phyloP scores from a whole-genome alignment of 2,888 invertebrate species.

The Stramonita haemastoma region DNA sequence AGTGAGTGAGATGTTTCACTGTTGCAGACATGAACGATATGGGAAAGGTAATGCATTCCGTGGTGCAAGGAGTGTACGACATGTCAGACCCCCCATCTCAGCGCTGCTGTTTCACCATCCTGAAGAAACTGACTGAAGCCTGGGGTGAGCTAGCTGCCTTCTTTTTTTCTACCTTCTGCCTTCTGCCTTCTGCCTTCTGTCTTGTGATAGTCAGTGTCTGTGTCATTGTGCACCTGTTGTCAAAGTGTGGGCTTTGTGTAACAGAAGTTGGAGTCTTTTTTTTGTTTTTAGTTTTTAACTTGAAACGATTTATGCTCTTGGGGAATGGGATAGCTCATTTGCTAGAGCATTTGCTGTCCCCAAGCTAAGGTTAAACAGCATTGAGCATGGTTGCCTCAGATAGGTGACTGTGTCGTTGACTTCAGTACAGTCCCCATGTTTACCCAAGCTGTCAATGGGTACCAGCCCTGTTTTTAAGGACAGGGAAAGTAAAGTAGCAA shows the following conservation, averaged over 20 bases:
- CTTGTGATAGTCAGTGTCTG: background rate
- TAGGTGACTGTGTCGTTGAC: too few relatives aligned
- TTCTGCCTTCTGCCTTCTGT: background rate
- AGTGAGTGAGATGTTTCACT: background rate
- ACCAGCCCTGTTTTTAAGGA: too few relatives aligned
- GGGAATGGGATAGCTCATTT: too few relatives aligned
- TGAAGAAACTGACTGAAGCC: slow-evolving; percentile 78
- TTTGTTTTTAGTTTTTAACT: background rate
- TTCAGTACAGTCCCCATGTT: too few relatives aligned
- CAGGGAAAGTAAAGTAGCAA: too few relatives aligned
- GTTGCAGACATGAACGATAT: slow-evolving; percentile 73
- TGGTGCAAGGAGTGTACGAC: slow-evolving; percentile 80
- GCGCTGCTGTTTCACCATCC: slow-evolving; percentile 79
- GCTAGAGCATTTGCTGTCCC: too few relatives aligned
- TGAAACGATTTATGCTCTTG: background rate
- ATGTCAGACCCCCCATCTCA: slow-evolving; percentile 80
- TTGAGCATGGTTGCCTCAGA: too few relatives aligned
- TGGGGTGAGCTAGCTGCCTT: slow-evolving; percentile 70
- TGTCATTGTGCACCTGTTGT: background rate
- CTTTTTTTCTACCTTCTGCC: background rate
- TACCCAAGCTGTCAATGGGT: too few relatives aligned
- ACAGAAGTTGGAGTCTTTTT: background rate
- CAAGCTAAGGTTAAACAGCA: too few relatives aligned
- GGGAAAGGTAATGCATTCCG: slow-evolving; percentile 78
- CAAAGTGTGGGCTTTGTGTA: background rate